phyloP scores from a whole-genome alignment of 2,113 vertebrate genomes.

The Pedionomus torquatus region DNA sequence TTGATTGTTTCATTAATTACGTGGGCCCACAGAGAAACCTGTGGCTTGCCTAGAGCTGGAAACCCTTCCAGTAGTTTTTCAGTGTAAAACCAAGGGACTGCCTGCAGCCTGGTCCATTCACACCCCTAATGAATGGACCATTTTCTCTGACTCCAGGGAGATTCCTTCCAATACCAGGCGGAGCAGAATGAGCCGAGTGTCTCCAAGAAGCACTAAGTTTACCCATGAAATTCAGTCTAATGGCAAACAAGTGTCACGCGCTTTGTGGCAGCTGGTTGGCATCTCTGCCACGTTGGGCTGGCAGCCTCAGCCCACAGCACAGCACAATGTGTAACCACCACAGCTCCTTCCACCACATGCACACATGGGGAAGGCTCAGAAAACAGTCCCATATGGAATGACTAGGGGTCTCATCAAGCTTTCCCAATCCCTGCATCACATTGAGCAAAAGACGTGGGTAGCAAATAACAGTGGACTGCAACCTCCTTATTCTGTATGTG shows the following conservation, averaged over 20 bases:
- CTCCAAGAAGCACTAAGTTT: neutral
- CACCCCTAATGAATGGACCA: neutral
- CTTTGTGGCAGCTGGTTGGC: neutral
- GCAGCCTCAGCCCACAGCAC: neutral
- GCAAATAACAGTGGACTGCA: neutral
- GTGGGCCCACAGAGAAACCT: neutral
- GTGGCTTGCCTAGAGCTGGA: neutral
- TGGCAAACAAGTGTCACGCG: neutral
- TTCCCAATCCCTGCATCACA: neutral
- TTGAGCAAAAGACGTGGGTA: neutral
- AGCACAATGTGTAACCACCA: neutral
- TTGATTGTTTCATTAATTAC: neutral
- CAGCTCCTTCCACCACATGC: rapidly evolving
- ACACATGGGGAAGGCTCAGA: neutral
- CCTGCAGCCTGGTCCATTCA: neutral
- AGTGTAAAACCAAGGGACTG: neutral
- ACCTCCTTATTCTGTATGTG: neutral
- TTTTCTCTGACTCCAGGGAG: neutral
- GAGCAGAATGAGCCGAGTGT: neutral
- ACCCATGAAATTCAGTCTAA: neutral
- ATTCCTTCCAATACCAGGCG: neutral
- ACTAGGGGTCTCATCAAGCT: neutral
- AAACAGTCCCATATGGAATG: neutral
- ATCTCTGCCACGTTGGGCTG: neutral
- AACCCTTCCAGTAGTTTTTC: neutral